Conservation (phyloP, 2,888 invertebrate genomes). For the Ormyrus pomaceus region DNA sequence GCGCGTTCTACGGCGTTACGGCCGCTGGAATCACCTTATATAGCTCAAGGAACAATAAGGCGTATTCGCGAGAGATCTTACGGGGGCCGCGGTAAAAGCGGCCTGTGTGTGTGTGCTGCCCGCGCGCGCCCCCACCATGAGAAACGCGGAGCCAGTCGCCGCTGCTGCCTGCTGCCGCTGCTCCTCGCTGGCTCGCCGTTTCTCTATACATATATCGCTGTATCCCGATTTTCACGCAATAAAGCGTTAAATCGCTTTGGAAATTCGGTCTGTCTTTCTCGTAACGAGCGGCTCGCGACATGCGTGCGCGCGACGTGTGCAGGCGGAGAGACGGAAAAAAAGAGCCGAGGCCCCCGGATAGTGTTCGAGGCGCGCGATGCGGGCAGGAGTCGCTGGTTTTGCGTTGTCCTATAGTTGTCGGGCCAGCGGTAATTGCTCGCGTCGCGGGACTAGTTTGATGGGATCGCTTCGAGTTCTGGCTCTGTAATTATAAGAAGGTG, state of each 20-base stretch:
- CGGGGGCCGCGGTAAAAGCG: constrained; percentile 48
- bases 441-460: too few relatives aligned
- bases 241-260: constrained; percentile 48
- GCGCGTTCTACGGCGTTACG: constrained; percentile 59
- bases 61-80: constrained; percentile 35
- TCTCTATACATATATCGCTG: constrained; percentile 7
- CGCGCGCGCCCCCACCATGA: constrained; percentile 13
- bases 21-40: constrained; percentile 63
- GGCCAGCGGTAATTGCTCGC: too few relatives aligned
- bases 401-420: not conserved
- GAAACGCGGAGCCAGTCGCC: not conserved
- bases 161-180: constrained; percentile 1
- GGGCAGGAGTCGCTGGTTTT: not conserved
- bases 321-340: not conserved
- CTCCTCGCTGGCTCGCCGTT: not conserved
- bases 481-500: too few relatives aligned
- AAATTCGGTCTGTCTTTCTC: not conserved
- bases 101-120: constrained; percentile 2
- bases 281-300: too few relatives aligned
- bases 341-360: not conserved
- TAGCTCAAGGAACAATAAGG: constrained; percentile 64
- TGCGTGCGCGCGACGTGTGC: too few relatives aligned
- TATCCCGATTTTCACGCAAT: constrained; percentile 51
- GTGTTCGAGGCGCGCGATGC: not conserved
- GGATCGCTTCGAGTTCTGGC: too few relatives aligned